These are phyloP conservation scores for Sympetrum striolatum DNA, from an alignment of 2,888 invertebrate genomes.

Conservation along the genomic window DNA sequence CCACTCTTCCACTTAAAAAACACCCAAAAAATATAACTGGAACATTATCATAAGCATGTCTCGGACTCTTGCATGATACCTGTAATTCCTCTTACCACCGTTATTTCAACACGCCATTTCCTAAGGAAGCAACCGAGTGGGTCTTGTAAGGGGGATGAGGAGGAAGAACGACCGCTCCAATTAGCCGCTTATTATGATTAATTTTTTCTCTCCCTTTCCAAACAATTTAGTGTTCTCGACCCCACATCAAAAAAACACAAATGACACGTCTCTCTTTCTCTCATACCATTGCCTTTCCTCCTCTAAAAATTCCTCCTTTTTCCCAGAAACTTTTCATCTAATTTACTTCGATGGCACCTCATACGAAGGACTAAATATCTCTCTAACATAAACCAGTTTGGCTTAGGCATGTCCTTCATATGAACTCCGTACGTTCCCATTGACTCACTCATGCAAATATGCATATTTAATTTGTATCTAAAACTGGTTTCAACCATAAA, in stretches of 20 bases:
- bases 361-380: too few relatives aligned
- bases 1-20: neutral
- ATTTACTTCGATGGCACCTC: too few relatives aligned
- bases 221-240: constrained; percentile 37
- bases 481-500: too few relatives aligned
- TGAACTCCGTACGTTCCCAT: too few relatives aligned
- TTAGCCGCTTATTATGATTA: constrained; percentile 32
- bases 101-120: constrained; percentile 38
- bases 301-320: neutral
- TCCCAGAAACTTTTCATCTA: neutral
- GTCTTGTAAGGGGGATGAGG: neutral
- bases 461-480: too few relatives aligned
- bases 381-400: too few relatives aligned
- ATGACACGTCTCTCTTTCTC: constrained; percentile 13
- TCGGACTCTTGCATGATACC: constrained; percentile 34
- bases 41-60: constrained; percentile 41
- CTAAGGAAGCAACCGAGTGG: constrained; percentile 25
- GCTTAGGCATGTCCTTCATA: too few relatives aligned
- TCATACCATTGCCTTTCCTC: neutral
- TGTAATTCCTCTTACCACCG: constrained; percentile 30
- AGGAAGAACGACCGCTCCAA: neutral
- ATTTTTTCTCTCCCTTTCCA: constrained; percentile 26
- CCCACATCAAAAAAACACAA: constrained; percentile 12
- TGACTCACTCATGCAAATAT: too few relatives aligned
- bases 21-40: constrained; percentile 10